Conservation (phyloP, 2,113 vertebrate species). For the Polypterus senegalus region DNA sequence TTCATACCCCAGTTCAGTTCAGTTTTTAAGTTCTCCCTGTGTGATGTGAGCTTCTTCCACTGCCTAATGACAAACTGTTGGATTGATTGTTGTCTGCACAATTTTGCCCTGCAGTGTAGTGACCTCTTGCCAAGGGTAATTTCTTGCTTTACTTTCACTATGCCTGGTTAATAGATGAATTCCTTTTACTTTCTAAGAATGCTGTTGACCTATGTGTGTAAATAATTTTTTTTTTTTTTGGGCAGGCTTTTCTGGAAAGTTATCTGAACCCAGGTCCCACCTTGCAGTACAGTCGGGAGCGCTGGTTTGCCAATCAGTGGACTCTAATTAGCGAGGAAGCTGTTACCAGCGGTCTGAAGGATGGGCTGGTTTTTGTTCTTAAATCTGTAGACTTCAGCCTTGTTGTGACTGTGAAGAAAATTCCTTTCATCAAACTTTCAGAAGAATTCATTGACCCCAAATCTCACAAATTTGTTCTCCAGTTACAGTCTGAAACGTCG, state of each 20-base stretch:
- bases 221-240: background rate
- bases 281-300: conserved; percentile 51
- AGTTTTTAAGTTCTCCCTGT: too few species aligned
- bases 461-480: conserved; percentile 60
- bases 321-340: conserved; percentile 56
- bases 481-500: conserved; percentile 57
- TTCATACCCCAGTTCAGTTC: too few species aligned
- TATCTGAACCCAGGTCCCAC: conserved; percentile 56
- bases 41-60: too few species aligned
- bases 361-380: conserved; percentile 50
- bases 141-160: too few species aligned
- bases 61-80: too few species aligned
- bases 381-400: conserved; percentile 64
- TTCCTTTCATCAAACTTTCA: conserved; percentile 58
- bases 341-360: conserved; percentile 47
- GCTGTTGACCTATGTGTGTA: background rate
- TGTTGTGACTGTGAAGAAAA: conserved; percentile 60
- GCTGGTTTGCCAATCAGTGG: conserved; percentile 60
- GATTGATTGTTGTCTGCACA: too few species aligned
- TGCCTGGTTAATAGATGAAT: background rate
- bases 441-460: conserved; percentile 65
- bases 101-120: too few species aligned
- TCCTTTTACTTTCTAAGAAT: background rate
- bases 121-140: too few species aligned
- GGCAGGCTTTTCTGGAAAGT: conserved; percentile 59